phyloP scores from a whole-genome alignment of 2,797 vertebrate species.

The Octomys mimax region DNA sequence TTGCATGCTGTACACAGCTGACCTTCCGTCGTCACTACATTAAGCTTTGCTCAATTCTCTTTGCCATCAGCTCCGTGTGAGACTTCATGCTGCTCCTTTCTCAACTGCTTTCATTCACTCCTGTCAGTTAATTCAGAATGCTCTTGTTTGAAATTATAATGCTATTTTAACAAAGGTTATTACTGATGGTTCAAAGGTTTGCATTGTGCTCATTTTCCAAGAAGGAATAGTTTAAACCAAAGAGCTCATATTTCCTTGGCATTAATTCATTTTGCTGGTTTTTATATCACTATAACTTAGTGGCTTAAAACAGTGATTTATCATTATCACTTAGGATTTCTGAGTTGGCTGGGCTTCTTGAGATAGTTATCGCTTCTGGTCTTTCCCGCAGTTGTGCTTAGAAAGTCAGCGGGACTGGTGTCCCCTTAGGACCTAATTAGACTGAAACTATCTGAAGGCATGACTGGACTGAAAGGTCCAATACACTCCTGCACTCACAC shows the following conservation, averaged over 20 bases:
- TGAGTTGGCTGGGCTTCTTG: not conserved
- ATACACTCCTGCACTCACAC: not conserved
- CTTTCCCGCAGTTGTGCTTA: not conserved
- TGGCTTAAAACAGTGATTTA: not conserved
- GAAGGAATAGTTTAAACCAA: conserved; percentile 2
- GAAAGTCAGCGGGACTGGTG: not conserved
- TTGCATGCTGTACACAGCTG: not conserved
- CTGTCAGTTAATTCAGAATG: not conserved
- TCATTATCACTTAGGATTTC: not conserved
- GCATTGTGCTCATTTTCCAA: conserved; percentile 25
- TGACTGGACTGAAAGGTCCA: not conserved
- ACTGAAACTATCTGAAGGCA: not conserved
- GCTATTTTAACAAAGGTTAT: too few relatives aligned
- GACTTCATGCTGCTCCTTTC: not conserved
- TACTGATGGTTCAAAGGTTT: not conserved
- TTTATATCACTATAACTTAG: not conserved
- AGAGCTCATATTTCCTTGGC: not conserved
- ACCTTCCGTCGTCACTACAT: not conserved
- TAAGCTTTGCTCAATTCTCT: not conserved
- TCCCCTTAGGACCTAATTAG: not conserved
- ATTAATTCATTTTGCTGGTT: not conserved
- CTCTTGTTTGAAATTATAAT: too few relatives aligned
- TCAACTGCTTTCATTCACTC: not conserved
- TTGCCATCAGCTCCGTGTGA: not conserved
- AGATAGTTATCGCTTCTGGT: not conserved